These are phyloP conservation scores for Trididemnum nubilum DNA, from an alignment of 23 tunicate species.

Conservation along the genomic window DNA sequence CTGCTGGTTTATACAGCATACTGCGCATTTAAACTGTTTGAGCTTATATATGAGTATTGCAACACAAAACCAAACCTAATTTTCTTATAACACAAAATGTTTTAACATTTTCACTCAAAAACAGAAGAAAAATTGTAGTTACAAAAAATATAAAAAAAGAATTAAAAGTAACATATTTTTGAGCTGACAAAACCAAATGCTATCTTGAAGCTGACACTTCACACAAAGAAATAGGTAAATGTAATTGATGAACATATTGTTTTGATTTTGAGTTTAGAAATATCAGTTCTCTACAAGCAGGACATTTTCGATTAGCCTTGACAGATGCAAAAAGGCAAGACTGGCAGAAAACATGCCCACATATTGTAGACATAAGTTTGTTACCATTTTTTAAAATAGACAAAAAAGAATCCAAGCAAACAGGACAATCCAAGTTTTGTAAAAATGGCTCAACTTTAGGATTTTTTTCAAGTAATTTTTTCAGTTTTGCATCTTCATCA, in stretches of 20 bases:
- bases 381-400: slow-evolving; percentile 13
- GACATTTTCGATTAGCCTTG: background rate
- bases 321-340: background rate
- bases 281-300: slow-evolving; percentile 10
- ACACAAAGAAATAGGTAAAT: background rate
- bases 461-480: background rate
- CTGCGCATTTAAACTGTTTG: too few relatives aligned
- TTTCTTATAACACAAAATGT: too few relatives aligned
- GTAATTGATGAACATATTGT: background rate
- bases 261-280: background rate
- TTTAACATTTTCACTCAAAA: too few relatives aligned
- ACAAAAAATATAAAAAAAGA: background rate
- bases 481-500: background rate
- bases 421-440: slow-evolving; percentile 13
- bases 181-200: background rate
- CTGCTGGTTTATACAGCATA: too few relatives aligned
- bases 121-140: too few relatives aligned
- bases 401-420: slow-evolving; percentile 16
- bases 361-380: slow-evolving; percentile 20
- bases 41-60: too few relatives aligned
- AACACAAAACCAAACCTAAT: too few relatives aligned
- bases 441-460: background rate
- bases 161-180: too few relatives aligned
- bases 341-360: slow-evolving; percentile 37
- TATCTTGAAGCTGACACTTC: background rate